Conservation (phyloP, 2,888 invertebrate genomes). For the Macaria notata region DNA sequence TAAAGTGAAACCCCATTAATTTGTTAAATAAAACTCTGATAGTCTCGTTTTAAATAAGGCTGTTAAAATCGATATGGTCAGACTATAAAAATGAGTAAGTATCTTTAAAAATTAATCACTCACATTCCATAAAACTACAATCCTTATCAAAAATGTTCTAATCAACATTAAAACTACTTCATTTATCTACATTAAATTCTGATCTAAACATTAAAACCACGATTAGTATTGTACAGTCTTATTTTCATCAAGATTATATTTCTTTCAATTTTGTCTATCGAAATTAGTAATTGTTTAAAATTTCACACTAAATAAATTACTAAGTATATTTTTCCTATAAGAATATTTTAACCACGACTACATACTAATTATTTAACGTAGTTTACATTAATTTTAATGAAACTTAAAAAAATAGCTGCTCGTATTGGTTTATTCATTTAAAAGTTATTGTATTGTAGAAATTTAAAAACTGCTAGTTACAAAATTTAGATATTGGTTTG, state of each 20-base stretch:
- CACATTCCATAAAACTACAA: constrained; percentile 11
- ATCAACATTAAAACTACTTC: constrained; percentile 9
- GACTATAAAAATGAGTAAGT: constrained; percentile 20
- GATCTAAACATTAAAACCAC: constrained; percentile 27
- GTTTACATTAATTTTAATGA: too few relatives aligned
- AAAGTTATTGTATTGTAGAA: too few relatives aligned
- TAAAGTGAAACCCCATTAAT: too few relatives aligned
- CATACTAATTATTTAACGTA: too few relatives aligned
- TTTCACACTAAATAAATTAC: constrained; percentile 25
- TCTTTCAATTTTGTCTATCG: constrained; percentile 29
- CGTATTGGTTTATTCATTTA: too few relatives aligned
- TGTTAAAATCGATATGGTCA: constrained; percentile 2
- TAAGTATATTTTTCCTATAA: constrained; percentile 17
- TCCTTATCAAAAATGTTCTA: constrained; percentile 3
- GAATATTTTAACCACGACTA: constrained; percentile 17
- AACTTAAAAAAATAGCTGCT: too few relatives aligned
- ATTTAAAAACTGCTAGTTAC: too few relatives aligned
- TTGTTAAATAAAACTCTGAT: too few relatives aligned
- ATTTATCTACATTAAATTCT: constrained; percentile 10
- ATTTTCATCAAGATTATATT: constrained; percentile 53
- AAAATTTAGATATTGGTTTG: too few relatives aligned
- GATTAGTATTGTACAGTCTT: constrained; percentile 63
- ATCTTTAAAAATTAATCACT: constrained; percentile 19
- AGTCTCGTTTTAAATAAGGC: too few relatives aligned
- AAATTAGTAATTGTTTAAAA: constrained; percentile 26